Base-by-base conservation (phyloP, 1,140 invertebrate species). In the Caenorhabditis brenneri region DNA sequence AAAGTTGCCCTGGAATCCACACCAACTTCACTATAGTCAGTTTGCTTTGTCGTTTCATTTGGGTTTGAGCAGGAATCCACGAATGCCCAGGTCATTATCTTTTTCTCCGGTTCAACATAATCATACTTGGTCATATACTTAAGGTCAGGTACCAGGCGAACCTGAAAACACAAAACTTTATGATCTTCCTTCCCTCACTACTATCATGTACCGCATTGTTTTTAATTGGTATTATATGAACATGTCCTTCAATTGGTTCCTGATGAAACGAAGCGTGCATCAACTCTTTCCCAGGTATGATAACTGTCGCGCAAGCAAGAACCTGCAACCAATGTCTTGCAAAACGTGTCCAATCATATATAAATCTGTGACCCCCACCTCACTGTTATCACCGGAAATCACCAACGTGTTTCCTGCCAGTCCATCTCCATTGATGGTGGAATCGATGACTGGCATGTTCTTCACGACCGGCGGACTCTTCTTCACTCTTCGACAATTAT, bases 171-270 rank as follows among this genome's bases (percentile, higher is more conserved):
- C 12, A 22, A 46, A 27, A 5, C 19, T 31, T 2, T 42, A 5
- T 22, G 0, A 15, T 1, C 2, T n/a, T 2, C 10, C 10, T 27
- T 31, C 78, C 19, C 2, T 10, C 27, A 46, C 16, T 10, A 10
- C 16, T 33, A 60, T 15, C 58, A 15, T n/a, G 19, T 74, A 74
- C 81, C 42, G 51, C 79, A 53, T 82, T 58, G 36, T 82, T 69
- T 49, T 82, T 55, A 22, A 82, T 82, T 49, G 81, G 81, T 22
- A 82, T 82, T 31, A 82, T 46, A 74, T 82, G 81, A 48, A 82
- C 60, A 31, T 82, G 81, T 65, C 81, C 81, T 55, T 82, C 81
- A 46, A 82, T 82, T n/a, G 81, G 81, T 55, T 82, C 81, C 42
- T 69, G 55, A 24, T 82, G 81, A 46, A 82, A 53, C n/a, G 81